Evolutionary conservation across 2,888 invertebrate species (phyloP).

Genomic region (Drosophila prostipennis): DNA sequence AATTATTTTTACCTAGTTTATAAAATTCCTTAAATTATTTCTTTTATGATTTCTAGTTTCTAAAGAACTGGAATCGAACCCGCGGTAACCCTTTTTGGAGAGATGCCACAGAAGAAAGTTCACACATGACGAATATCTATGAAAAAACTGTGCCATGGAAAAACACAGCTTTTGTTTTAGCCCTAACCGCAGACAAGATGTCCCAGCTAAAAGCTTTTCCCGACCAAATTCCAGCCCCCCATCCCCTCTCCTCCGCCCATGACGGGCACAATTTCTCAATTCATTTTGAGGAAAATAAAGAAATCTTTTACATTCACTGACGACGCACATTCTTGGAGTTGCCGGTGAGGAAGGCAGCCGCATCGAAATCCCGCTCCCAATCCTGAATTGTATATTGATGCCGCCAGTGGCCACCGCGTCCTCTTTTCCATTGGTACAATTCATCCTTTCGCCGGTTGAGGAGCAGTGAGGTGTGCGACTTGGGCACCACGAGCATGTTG

Average conservation of each 20-base stretch:
- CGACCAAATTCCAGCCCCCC: constrained; percentile 19
- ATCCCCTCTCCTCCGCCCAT: neutral
- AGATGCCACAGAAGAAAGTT: constrained; percentile 46
- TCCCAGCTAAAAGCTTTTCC: constrained; percentile 46
- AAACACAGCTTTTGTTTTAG: constrained; percentile 53
- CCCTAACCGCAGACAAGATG: constrained; percentile 27
- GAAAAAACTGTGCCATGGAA: constrained; percentile 2
- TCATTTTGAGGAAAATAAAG: constrained; percentile 1
- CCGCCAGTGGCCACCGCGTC: no score
- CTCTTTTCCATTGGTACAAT: neutral
- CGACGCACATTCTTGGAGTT: constrained; percentile 37
- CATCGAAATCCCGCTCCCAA: neutral
- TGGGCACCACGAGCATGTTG: neutral
- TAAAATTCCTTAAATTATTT: no score
- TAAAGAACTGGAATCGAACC: neutral
- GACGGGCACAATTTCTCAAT: constrained; percentile 35
- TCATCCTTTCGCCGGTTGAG: constrained; percentile 3
- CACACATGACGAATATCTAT: constrained; percentile 31
- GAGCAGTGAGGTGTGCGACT: neutral
- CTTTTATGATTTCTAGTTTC: no score
- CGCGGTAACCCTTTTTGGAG: neutral
- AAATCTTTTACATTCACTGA: constrained; percentile 45
- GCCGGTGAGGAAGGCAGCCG: constrained; percentile 8
- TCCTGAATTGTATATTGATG: neutral
- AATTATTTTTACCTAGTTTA: no score